phyloP scores from a whole-genome alignment of 2,888 invertebrate genomes.

The Phlogophora meticulosa region DNA sequence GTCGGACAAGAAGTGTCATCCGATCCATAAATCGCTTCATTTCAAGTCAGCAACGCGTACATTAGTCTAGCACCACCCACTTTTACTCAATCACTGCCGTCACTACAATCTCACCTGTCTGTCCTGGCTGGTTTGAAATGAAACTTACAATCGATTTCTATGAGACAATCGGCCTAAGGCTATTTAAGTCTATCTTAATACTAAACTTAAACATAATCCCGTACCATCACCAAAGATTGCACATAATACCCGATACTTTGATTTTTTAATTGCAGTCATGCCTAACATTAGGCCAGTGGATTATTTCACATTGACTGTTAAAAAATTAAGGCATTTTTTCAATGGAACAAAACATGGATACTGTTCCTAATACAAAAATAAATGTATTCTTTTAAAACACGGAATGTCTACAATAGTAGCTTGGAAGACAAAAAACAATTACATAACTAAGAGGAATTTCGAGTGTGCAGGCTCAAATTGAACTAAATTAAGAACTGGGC shows the following conservation, averaged over 20 bases:
- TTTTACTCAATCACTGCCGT: slow-evolving; percentile 57
- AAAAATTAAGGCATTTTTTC: slow-evolving; percentile 88
- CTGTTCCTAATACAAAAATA: slow-evolving; percentile 76
- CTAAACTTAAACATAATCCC: slow-evolving; percentile 87
- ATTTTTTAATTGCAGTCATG: slow-evolving; percentile 91
- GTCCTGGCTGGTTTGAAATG: slow-evolving; percentile 87
- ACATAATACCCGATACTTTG: slow-evolving; percentile 95
- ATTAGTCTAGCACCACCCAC: slow-evolving; percentile 82
- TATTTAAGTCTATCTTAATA: slow-evolving; percentile 78
- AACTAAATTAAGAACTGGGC: slow-evolving; percentile 64
- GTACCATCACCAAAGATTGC: slow-evolving; percentile 95
- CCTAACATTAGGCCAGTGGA: slow-evolving; percentile 81
- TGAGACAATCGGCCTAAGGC: slow-evolving; percentile 76
- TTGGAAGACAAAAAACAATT: slow-evolving; percentile 86
- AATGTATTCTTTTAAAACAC: slow-evolving; percentile 62
- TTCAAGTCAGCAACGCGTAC: slow-evolving; percentile 84
- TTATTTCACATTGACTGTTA: slow-evolving; percentile 85
- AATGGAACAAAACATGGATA: slow-evolving; percentile 78
- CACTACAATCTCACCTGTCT: slow-evolving; percentile 68
- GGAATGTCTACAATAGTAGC: slow-evolving; percentile 79
- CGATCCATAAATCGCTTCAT: slow-evolving; percentile 86
- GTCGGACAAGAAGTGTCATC: slow-evolving; percentile 89
- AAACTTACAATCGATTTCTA: slow-evolving; percentile 80
- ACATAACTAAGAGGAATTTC: slow-evolving; percentile 71
- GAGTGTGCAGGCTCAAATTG: slow-evolving; percentile 67